A percentile compares a stretch with the other conserved stretches of the same genome.
Conservation (phyloP, 2,113 vertebrate species). For the Hippocampus mohnikei region DNA sequence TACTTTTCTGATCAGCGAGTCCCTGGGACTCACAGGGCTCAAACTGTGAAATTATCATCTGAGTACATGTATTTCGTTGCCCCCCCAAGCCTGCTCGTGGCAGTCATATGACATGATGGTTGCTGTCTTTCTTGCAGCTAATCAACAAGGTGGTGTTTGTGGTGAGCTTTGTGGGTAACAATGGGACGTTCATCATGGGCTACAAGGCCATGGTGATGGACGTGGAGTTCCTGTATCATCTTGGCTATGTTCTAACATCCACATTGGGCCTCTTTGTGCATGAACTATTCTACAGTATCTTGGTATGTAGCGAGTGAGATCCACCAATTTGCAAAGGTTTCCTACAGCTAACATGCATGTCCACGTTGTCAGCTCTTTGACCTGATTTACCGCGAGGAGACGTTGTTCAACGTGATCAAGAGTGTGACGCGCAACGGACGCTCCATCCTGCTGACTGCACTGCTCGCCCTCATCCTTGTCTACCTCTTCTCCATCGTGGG, state of each 20-base stretch:
- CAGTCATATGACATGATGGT: not conserved
- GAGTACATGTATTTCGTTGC: not conserved
- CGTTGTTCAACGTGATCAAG: conserved; percentile 96
- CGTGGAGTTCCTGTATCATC: conserved; percentile 92
- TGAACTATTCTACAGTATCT: conserved; percentile 96
- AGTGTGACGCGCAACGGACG: conserved; percentile 95
- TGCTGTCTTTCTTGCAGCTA: conserved; percentile 71
- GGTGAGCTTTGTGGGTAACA: conserved; percentile 97
- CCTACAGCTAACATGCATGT: not conserved
- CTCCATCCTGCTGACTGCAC: conserved; percentile 94
- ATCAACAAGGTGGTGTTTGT: conserved; percentile 96
- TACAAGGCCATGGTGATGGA: conserved; percentile 98
- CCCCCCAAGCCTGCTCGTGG: not conserved
- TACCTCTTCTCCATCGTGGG: conserved; percentile 99
- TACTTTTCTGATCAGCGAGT: too few relatives aligned
- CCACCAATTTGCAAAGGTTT: not conserved
- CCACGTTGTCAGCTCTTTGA: conserved; percentile 84
- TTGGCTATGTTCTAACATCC: conserved; percentile 90
- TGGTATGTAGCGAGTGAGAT: conserved; percentile 68
- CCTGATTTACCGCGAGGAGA: conserved; percentile 97
- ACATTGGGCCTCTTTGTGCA: conserved; percentile 91
- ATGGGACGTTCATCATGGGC: conserved; percentile 94
- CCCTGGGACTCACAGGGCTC: too few relatives aligned
- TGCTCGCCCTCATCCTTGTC: conserved; percentile 95
- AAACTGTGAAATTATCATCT: too few relatives aligned